A percentile compares a stretch with the other conserved stretches of the same genome.
These are phyloP conservation scores for Pilophorus perplexus DNA, from an alignment of 2,888 invertebrate genomes.

Conservation along the genomic window DNA sequence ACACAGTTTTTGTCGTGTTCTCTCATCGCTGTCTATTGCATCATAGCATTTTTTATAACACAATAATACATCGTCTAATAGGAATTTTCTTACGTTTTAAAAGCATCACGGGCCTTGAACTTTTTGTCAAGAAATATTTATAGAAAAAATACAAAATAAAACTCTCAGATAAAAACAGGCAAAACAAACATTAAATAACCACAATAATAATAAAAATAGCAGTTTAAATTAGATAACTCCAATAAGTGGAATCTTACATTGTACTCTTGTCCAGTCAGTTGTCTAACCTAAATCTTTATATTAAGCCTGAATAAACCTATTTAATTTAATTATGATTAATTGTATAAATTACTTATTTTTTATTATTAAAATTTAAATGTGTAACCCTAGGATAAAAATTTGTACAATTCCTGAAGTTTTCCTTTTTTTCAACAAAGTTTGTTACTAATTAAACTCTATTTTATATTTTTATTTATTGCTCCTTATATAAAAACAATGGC, in stretches of 20 bases:
- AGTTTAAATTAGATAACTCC: slow-evolving; percentile 48
- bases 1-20: slow-evolving; percentile 45
- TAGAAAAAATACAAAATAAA: slow-evolving; percentile 50
- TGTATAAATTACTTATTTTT: slow-evolving; percentile 48
- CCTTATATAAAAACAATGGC: slow-evolving; percentile 49
- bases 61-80: slow-evolving; percentile 49
- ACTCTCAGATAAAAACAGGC: slow-evolving; percentile 49
- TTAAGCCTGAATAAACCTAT: slow-evolving; percentile 49
- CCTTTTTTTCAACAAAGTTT: slow-evolving; percentile 46
- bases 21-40: slow-evolving; percentile 48
- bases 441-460: slow-evolving; percentile 47
- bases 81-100: slow-evolving; percentile 49
- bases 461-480: slow-evolving; percentile 49
- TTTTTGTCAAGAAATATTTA: slow-evolving; percentile 47
- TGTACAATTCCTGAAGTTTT: slow-evolving; percentile 48
- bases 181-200: slow-evolving; percentile 49
- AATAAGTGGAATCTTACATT: slow-evolving; percentile 49
- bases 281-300: slow-evolving; percentile 49
- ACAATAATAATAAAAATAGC: slow-evolving; percentile 48
- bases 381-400: slow-evolving; percentile 49
- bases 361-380: slow-evolving; percentile 48
- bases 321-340: slow-evolving; percentile 48
- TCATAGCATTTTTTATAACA: slow-evolving; percentile 44
- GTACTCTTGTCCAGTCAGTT: slow-evolving; percentile 49
- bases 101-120: slow-evolving; percentile 48